A percentile compares a stretch with the other conserved stretches of the same genome.
These are phyloP conservation scores for Hypsopygia costalis DNA, from an alignment of 2,888 invertebrate species.

Conservation along the genomic window DNA sequence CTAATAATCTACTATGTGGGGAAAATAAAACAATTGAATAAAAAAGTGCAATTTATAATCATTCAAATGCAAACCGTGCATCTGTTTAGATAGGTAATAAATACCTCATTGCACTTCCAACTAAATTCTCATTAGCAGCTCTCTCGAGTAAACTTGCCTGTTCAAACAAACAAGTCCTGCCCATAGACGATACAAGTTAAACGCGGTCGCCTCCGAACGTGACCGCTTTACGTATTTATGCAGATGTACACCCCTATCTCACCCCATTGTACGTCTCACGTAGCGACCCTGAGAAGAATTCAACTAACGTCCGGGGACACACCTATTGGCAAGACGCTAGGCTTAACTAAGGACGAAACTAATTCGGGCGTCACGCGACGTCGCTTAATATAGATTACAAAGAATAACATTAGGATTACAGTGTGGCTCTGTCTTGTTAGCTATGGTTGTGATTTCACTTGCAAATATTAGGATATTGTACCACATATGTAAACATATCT, in stretches of 20 bases:
- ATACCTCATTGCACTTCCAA: no score
- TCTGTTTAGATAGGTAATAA: no score
- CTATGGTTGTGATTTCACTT: not conserved
- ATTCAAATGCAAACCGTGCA: no score
- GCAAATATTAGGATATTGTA: not conserved
- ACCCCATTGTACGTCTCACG: slow-evolving; percentile 20
- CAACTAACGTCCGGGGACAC: slow-evolving; percentile 46
- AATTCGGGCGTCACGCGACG: slow-evolving; percentile 25
- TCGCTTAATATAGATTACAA: slow-evolving; percentile 47
- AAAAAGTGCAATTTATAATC: no score
- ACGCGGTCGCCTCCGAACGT: slow-evolving; percentile 56
- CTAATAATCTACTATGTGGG: no score
- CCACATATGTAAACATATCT: no score
- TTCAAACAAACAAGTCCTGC: slow-evolving; percentile 25
- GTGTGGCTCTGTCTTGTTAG: slow-evolving; percentile 3
- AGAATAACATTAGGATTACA: slow-evolving; percentile 15
- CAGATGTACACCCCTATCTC: slow-evolving; percentile 47
- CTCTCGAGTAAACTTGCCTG: slow-evolving; percentile 16
- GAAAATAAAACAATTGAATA: no score
- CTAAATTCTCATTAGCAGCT: slow-evolving; percentile 2
- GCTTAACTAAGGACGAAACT: slow-evolving; percentile 32
- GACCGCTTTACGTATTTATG: slow-evolving; percentile 74
- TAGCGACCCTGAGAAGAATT: slow-evolving; percentile 46
- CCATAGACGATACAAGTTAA: slow-evolving; percentile 59
- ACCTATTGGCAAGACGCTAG: slow-evolving; percentile 44